Evolutionary conservation across 2,113 vertebrate genomes (phyloP).

Genomic region (Bostrychus sinensis): DNA sequence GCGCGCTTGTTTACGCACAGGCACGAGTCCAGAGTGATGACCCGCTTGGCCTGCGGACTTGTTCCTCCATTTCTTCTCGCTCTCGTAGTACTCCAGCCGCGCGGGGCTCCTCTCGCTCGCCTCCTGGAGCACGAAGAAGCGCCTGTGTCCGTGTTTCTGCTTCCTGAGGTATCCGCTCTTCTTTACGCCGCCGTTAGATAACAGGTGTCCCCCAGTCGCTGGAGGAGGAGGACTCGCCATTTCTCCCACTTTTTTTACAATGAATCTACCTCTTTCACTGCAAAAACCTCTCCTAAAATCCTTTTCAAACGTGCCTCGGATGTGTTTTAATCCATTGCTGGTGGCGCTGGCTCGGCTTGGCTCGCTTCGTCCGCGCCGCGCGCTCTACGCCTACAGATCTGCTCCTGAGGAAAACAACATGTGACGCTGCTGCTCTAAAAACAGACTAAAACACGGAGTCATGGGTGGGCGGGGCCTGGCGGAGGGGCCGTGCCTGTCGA

Average conservation of each 20-base stretch:
- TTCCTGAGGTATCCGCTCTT: constrained; percentile 96
- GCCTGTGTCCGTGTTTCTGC: constrained; percentile 94
- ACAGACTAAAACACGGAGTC: constrained; percentile 77
- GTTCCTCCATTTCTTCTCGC: constrained; percentile 97
- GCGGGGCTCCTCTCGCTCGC: constrained; percentile 81
- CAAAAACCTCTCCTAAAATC: background rate
- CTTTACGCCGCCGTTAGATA: constrained; percentile 80
- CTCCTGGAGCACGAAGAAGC: constrained; percentile 93
- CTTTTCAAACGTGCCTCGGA: background rate
- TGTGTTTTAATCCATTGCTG: constrained; percentile 47
- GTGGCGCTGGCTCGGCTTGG: constrained; percentile 24
- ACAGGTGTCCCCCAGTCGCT: constrained; percentile 69
- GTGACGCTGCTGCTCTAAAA: constrained; percentile 85
- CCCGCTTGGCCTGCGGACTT: constrained; percentile 91
- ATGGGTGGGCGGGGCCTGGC: constrained; percentile 69
- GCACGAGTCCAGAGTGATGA: constrained; percentile 91
- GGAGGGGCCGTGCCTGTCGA: constrained; percentile 68
- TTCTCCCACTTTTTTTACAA: constrained; percentile 26
- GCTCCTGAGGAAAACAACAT: constrained; percentile 94
- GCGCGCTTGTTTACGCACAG: constrained; percentile 96
- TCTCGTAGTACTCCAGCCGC: constrained; percentile 96
- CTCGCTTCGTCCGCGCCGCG: too few relatives aligned
- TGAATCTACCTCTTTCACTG: constrained; percentile 21
- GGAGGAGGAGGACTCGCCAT: constrained; percentile 82
- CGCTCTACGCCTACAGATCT: constrained; percentile 71